Evolutionary conservation across 30 jellyfish, hydroid and myxozoan species (phyloP).

Genomic region (Sanderia malayensis): DNA sequence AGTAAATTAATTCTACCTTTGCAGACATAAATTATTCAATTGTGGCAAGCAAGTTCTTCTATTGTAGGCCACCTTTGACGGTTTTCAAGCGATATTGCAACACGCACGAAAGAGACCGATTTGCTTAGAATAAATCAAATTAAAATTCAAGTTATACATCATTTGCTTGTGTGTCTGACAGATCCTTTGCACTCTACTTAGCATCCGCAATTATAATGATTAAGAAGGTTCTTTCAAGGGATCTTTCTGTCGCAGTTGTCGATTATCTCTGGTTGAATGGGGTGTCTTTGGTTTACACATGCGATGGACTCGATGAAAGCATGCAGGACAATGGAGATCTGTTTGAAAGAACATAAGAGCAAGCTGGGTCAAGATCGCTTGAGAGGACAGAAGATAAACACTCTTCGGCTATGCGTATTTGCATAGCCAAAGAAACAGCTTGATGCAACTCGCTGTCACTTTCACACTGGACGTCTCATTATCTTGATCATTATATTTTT

Average conservation of each 20-base stretch:
- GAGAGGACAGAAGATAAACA: neutral
- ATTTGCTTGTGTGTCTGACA: neutral
- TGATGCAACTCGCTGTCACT: no score
- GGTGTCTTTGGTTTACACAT: neutral
- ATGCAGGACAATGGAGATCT: neutral
- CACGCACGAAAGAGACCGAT: neutral
- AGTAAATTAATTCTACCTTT: neutral
- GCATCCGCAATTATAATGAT: conserved; percentile 1
- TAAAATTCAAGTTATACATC: neutral
- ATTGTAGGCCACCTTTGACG: neutral
- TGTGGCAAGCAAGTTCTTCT: neutral
- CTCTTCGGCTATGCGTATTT: no score
- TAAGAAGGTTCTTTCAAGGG: neutral
- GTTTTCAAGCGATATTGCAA: neutral
- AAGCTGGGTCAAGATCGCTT: neutral
- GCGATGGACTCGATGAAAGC: neutral
- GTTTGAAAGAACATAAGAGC: neutral
- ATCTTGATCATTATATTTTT: no score
- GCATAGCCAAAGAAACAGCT: no score
- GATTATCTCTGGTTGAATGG: neutral
- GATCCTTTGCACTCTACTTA: neutral
- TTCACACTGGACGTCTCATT: no score
- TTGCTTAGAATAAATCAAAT: neutral
- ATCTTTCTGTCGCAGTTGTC: neutral
- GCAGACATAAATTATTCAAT: neutral